Base-by-base conservation (phyloP, 2,888 invertebrate genomes). In the Plutella xylostella region DNA sequence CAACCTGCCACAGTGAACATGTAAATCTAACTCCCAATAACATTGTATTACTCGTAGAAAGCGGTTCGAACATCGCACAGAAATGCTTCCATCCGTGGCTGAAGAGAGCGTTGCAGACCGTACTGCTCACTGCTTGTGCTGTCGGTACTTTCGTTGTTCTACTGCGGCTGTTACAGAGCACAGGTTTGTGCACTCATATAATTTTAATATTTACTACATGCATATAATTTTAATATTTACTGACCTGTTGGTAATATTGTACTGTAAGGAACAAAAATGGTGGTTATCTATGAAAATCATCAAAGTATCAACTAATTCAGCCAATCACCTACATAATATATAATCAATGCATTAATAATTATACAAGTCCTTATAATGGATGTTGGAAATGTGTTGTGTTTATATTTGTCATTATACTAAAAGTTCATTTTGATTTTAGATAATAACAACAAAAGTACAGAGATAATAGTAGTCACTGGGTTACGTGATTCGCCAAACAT, bases 381-480 rank as follows among this genome's bases (percentile, higher is more conserved):
- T n/a, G n/a, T n/a, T n/a, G n/a, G n/a, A n/a, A n/a, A n/a, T 33
- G 7, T n/a, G 11, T 33, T 17, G 14, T 30, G 1, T n/a, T 20
- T 28, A 2, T 20, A 21, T 5, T 28, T 11, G 14, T 14, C 40
- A 35, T 38, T 38, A 20, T 43, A 19, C 39, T 38, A 22, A 39
- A 11, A 19, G 6, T 22, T 47, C 15, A 20, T 30, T 42, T 17
- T 38, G n/a, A 38, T 42, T 40, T 60, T 63, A 77, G 76, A 63
- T 25, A 60, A 47, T 37, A 54, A 54, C 7, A n/a, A n/a, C n/a
- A n/a, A n/a, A n/a, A 55, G 51, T 6, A 70, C 71, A 15, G 69
- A 75, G 59, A 65, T 78, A 39, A 60, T 76, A 33, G 52, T 78
- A 31, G 55, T 75, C 3, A 67, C 72, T 17, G 68, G 61, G 41